phyloP scores from a whole-genome alignment of 2,113 vertebrate genomes.

The Odontophorus gujanensis region DNA sequence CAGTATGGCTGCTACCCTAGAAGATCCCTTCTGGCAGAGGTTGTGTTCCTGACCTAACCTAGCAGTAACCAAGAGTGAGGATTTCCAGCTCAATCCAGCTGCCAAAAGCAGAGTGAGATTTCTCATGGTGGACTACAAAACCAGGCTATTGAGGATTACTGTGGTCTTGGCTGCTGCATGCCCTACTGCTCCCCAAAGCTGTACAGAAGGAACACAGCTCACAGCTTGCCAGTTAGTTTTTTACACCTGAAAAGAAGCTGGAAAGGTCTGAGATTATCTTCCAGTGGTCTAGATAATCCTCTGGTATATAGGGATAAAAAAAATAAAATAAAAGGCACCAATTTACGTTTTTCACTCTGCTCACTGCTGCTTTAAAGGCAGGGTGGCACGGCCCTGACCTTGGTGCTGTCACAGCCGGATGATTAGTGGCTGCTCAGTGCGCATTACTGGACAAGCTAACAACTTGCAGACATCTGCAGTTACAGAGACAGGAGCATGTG shows the following conservation, averaged over 20 bases:
- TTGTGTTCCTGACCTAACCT: background rate
- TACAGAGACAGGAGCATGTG: background rate
- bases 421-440: background rate
- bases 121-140: background rate
- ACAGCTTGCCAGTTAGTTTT: background rate
- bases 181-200: background rate
- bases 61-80: background rate
- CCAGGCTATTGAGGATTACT: accelerated
- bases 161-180: background rate
- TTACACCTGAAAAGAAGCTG: background rate
- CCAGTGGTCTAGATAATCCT: background rate
- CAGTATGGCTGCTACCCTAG: background rate
- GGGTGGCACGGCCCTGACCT: background rate
- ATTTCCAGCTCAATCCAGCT: background rate
- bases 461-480: conserved; percentile 44
- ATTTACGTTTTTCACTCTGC: background rate
- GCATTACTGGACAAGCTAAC: background rate
- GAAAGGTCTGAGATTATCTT: background rate
- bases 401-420: background rate
- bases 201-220: accelerated
- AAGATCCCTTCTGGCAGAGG: background rate
- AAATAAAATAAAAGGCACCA: background rate
- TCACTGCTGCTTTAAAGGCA: accelerated
- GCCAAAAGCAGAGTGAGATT: background rate
- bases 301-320: background rate